These are phyloP conservation scores for Poeciliopsis prolifica DNA, from an alignment of 2,113 vertebrate species.

Conservation along the genomic window DNA sequence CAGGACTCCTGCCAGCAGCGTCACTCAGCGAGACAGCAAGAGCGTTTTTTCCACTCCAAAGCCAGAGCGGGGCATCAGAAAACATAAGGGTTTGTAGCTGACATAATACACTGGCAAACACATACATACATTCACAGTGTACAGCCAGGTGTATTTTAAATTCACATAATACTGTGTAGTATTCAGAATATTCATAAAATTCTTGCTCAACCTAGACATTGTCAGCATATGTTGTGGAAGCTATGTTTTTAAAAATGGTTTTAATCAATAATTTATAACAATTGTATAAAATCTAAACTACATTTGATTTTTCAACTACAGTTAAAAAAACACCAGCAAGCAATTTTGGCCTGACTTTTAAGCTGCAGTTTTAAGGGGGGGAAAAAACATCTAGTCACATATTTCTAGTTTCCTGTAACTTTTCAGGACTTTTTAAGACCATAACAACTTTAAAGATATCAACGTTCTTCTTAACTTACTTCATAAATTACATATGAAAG, in stretches of 20 bases:
- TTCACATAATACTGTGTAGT: background rate
- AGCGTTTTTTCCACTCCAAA: conserved; percentile 46
- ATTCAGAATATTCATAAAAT: background rate
- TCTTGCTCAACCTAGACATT: background rate
- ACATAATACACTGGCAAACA: conserved; percentile 13
- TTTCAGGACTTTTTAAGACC: background rate
- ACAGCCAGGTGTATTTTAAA: background rate
- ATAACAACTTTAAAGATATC: background rate
- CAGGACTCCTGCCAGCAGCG: conserved; percentile 93
- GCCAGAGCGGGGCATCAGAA: conserved; percentile 50
- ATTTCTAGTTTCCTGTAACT: background rate
- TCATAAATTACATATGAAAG: background rate
- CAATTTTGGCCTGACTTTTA: background rate
- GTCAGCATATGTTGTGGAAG: background rate
- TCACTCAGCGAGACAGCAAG: conserved; percentile 69
- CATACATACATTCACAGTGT: background rate
- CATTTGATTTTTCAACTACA: background rate
- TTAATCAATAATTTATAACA: too few species aligned
- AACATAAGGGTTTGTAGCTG: conserved; percentile 47
- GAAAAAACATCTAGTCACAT: too few species aligned
- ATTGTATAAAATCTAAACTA: too few species aligned
- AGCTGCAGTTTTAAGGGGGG: background rate
- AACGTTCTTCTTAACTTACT: background rate
- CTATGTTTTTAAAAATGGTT: too few species aligned
- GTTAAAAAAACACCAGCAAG: background rate